These are phyloP conservation scores for Amazona finschi DNA, from an alignment of 2,797 vertebrate genomes.

Conservation along the genomic window DNA sequence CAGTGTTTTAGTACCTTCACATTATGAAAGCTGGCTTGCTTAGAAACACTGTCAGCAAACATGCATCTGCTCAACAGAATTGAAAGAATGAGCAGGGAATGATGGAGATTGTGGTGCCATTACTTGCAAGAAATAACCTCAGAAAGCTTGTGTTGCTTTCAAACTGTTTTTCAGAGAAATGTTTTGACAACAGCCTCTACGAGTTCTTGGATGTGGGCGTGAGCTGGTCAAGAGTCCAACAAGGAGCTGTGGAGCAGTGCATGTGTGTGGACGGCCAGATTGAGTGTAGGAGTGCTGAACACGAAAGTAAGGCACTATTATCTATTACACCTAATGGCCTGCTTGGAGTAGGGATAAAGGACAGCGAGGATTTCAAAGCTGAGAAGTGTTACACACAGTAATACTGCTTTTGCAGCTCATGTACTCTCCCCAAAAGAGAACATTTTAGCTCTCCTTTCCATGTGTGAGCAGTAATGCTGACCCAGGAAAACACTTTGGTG, in stretches of 20 bases:
- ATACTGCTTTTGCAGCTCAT: neutral
- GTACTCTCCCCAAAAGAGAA: neutral
- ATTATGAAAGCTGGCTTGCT: neutral
- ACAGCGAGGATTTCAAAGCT: neutral
- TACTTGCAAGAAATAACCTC: neutral
- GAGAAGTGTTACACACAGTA: rapidly evolving
- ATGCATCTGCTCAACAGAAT: neutral
- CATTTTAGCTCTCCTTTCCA: neutral
- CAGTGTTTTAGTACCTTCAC: neutral
- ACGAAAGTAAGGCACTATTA: constrained; percentile 76
- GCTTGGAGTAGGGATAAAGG: neutral
- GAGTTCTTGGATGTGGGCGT: constrained; percentile 82
- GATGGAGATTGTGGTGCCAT: neutral
- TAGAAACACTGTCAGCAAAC: neutral
- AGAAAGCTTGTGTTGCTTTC: neutral
- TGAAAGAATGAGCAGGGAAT: neutral
- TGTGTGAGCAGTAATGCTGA: neutral
- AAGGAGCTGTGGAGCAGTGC: constrained; percentile 85
- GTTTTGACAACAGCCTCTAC: constrained; percentile 85
- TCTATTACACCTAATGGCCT: neutral
- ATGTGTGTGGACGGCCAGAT: constrained; percentile 70
- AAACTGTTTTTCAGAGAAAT: constrained; percentile 79
- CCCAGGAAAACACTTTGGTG: neutral
- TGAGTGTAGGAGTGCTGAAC: constrained; percentile 72
- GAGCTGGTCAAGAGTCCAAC: constrained; percentile 85